Evolutionary conservation across 2,888 invertebrate genomes (phyloP).

Genomic region (Ophonus ardosiacus): DNA sequence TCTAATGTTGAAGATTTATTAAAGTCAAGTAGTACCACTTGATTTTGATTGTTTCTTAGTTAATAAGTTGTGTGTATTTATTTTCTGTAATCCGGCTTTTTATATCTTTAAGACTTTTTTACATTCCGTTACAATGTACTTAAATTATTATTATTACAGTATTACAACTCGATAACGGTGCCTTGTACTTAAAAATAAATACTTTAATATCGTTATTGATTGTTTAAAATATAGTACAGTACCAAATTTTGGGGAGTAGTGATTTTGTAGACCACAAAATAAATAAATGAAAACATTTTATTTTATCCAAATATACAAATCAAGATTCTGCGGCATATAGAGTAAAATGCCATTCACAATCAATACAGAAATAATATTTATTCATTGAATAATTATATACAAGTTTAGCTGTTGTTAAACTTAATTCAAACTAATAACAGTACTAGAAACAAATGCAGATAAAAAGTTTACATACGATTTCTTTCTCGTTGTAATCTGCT

Average conservation of each 20-base stretch:
- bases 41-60: not conserved
- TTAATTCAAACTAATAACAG: conserved; percentile 59
- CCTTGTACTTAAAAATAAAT: conserved; percentile 60
- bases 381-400: conserved; percentile 22
- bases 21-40: conserved; percentile 61
- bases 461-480: conserved; percentile 68
- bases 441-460: conserved; percentile 47
- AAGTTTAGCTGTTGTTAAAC: conserved; percentile 52
- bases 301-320: conserved; percentile 3
- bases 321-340: conserved; percentile 46
- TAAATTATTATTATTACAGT: conserved; percentile 57
- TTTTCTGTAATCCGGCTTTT: conserved; percentile 26
- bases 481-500: conserved; percentile 90
- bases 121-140: conserved; percentile 25
- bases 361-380: conserved; percentile 36
- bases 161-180: conserved; percentile 55
- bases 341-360: conserved; percentile 50
- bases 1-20: conserved; percentile 67
- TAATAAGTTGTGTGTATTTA: conserved; percentile 37
- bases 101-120: conserved; percentile 29
- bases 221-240: too few species aligned
- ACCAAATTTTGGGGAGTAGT: not conserved
- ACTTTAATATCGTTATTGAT: conserved; percentile 17
- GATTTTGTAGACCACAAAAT: not conserved
- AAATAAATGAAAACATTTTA: conserved; percentile 21